phyloP scores from a whole-genome alignment of 2,113 vertebrate species.

The Ophthalmolycus amberensis region DNA sequence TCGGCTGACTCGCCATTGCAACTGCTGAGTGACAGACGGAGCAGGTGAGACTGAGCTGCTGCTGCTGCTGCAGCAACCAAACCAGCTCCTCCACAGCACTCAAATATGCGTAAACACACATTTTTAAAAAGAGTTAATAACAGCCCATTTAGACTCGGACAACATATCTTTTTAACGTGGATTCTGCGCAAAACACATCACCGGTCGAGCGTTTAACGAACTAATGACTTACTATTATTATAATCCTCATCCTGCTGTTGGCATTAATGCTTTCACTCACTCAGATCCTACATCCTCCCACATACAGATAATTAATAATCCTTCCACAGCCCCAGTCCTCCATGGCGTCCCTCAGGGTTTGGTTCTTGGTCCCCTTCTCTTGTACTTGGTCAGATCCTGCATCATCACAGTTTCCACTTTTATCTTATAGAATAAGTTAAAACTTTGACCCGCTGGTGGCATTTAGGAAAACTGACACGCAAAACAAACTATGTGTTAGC shows the following conservation, averaged over 20 bases:
- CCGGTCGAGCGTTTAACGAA: not conserved
- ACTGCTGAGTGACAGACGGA: slow-evolving; percentile 30
- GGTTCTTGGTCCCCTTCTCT: slow-evolving; percentile 1
- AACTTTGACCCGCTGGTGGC: not conserved
- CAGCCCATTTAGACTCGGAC: not conserved
- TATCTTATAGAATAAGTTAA: too few species aligned
- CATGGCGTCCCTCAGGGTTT: slow-evolving; percentile 16
- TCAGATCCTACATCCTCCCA: not conserved
- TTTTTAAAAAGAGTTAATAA: not conserved
- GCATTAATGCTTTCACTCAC: not conserved
- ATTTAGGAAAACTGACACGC: not conserved
- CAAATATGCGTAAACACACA: not conserved
- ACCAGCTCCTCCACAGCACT: slow-evolving; percentile 13
- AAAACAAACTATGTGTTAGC: not conserved
- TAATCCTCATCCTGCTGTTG: not conserved
- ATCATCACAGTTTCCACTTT: not conserved
- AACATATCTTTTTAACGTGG: not conserved
- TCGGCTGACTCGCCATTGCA: slow-evolving; percentile 10
- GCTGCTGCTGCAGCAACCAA: not conserved
- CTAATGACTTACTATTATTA: not conserved
- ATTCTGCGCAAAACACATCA: not conserved
- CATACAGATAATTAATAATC: too few species aligned
- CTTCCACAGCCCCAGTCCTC: not conserved
- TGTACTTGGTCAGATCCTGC: not conserved
- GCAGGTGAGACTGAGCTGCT: slow-evolving; percentile 41